Evolutionary conservation across 2,113 vertebrate species (phyloP), one percentile per base, ranked within the genome.

Genomic region (Polypterus bichir): DNA sequence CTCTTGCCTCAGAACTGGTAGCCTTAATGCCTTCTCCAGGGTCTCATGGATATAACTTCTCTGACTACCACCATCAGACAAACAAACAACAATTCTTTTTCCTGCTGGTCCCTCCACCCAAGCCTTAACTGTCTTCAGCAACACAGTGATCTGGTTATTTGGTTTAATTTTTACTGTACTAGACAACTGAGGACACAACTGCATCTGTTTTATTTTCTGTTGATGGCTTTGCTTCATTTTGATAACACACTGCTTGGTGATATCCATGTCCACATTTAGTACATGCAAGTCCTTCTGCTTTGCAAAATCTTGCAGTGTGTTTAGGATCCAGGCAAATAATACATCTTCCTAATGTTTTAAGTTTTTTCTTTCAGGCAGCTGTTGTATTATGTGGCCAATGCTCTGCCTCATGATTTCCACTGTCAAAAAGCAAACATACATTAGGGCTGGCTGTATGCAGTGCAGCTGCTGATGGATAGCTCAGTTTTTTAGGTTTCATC

Each of bases 51-150:
- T 46, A 47, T 61, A 65, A 54, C 59, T 65, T 9, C 54, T 5
- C 49, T 60, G 62, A n/a, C 62, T 63, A 9, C 62, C 63, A 3
- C 63, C 63, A 27, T 59, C 63, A 7, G 57, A 11, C 48, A 64
- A 44, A 47, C 62, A 64, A 46, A 4, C 49, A 7, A 53, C 62
- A 11, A 58, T 45, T 27, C 48, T 61, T 27, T 48, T n/a, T 3
- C 27, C 47, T 10, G 47, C 59, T 11, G 4, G 54, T 5, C 54
- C 54, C 44, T 56, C 54, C 44, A 27, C 54, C 11, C 54, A 56
- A 27, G 54, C 54, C 10, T 56, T 56, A 27, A 10, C 54, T 56
- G 54, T 56, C 54, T 56, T 9, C 54, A 3, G 54, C 54, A 56
- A 27, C 49, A 52, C 49, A 52, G 49, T 56, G 10, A 5, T 56